Conservation (phyloP, 2,797 vertebrate species). For the Trachurus trachurus region DNA sequence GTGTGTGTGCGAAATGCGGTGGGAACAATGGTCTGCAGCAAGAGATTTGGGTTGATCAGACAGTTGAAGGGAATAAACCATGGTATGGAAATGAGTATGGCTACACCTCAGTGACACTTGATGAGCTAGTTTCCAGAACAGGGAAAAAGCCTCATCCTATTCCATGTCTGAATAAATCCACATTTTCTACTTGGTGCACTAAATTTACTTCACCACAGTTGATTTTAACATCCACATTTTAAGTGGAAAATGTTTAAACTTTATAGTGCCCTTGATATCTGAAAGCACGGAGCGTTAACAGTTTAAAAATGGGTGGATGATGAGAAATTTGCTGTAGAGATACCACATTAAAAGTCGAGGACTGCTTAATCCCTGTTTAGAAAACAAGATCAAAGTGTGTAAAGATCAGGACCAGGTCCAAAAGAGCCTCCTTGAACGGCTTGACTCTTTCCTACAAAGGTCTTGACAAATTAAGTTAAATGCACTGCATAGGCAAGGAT, state of each 20-base stretch:
- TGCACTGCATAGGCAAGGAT: slow-evolving; percentile 81
- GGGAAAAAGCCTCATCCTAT: slow-evolving; percentile 31
- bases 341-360: slow-evolving; percentile 5
- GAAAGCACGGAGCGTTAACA: not conserved
- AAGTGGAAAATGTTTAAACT: no score
- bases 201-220: not conserved
- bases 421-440: slow-evolving; percentile 50
- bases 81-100: slow-evolving; percentile 41
- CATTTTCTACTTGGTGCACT: not conserved
- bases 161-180: not conserved
- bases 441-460: slow-evolving; percentile 52
- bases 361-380: slow-evolving; percentile 40
- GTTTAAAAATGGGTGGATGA: not conserved
- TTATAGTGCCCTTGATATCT: not conserved
- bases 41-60: slow-evolving; percentile 44
- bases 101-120: slow-evolving; percentile 52
- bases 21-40: slow-evolving; percentile 66
- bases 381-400: slow-evolving; percentile 35
- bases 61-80: slow-evolving; percentile 5
- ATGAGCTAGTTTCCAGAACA: slow-evolving; percentile 50
- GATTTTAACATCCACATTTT: not conserved
- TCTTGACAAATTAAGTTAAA: slow-evolving; percentile 69
- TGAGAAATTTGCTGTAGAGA: not conserved
- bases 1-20: not conserved
- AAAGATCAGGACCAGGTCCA: slow-evolving; percentile 44